Percentiles rank a stretch among this genome's conserved stretches.
Evolutionary conservation across 1,140 invertebrate genomes (phyloP).

Genomic region (Apis dorsata): DNA sequence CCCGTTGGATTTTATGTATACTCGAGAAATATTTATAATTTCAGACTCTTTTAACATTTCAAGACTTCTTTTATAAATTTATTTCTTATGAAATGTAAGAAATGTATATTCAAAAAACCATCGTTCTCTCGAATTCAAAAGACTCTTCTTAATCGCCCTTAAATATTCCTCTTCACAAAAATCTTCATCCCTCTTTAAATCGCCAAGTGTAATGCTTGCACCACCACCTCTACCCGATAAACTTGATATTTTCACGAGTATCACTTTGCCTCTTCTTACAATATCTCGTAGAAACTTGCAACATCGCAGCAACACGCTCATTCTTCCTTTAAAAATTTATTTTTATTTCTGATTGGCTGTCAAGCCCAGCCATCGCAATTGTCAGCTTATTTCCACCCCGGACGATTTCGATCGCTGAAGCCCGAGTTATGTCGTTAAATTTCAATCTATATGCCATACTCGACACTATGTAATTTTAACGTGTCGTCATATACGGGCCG

Average conservation of each 20-base stretch:
- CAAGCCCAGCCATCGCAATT: background rate
- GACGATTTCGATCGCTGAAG: background rate
- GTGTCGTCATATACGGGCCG: too few species aligned
- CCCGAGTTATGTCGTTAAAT: constrained; percentile 11
- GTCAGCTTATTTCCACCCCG: background rate
- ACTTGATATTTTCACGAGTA: background rate
- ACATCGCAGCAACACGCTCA: background rate
- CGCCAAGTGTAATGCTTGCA: too few species aligned
- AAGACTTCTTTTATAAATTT: too few species aligned
- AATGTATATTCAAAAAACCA: too few species aligned
- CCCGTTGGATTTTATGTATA: background rate
- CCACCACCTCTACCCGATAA: background rate
- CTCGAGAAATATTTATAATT: background rate
- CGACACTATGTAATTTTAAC: constrained; percentile 2
- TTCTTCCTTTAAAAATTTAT: background rate
- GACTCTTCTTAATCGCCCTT: too few species aligned
- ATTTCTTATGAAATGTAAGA: too few species aligned
- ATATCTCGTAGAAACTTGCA: background rate
- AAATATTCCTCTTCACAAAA: too few species aligned
- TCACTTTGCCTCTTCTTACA: background rate
- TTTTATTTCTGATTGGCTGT: background rate
- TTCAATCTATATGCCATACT: constrained; percentile 8
- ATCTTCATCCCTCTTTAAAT: too few species aligned
- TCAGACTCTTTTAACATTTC: too few species aligned
- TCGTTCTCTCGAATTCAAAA: too few species aligned